phyloP scores from a whole-genome alignment of 2,797 vertebrate species.

The Triplophysa yarkandensis region DNA sequence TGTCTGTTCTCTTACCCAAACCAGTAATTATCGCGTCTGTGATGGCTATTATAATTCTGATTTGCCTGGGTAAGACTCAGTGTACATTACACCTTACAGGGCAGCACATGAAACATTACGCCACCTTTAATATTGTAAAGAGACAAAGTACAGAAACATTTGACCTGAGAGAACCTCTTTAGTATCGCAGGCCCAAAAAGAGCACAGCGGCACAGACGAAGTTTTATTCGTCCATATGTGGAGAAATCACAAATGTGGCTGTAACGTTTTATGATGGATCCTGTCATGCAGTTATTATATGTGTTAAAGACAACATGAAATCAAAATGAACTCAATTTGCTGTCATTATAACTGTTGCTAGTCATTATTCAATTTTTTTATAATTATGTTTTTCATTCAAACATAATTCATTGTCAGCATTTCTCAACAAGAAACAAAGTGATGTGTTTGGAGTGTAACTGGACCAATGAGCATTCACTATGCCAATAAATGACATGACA shows the following conservation, averaged over 20 bases:
- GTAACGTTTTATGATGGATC: conserved; percentile 48
- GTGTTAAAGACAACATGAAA: conserved; percentile 25
- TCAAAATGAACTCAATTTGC: not conserved
- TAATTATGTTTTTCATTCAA: not conserved
- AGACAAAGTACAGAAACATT: conserved; percentile 35
- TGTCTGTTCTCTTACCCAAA: conserved; percentile 87
- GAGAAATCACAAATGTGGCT: not conserved
- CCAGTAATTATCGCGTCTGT: conserved; percentile 99
- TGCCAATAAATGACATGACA: not conserved
- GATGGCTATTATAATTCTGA: conserved; percentile 99
- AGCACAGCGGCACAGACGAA: not conserved
- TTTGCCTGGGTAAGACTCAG: conserved; percentile 99
- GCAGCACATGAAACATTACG: conserved; percentile 50
- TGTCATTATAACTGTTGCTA: not conserved
- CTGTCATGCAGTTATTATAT: conserved; percentile 35
- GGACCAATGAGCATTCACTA: not conserved
- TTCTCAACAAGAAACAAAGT: too few species aligned
- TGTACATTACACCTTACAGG: conserved; percentile 71
- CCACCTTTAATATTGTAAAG: conserved; percentile 42
- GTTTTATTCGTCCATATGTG: conserved; percentile 8
- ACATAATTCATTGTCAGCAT: not conserved
- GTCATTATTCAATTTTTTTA: not conserved
- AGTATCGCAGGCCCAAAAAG: not conserved
- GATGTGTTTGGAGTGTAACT: not conserved
- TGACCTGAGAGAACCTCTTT: conserved; percentile 28